phyloP scores from a whole-genome alignment of 2,797 vertebrate species.

The Protonibea diacanthus region DNA sequence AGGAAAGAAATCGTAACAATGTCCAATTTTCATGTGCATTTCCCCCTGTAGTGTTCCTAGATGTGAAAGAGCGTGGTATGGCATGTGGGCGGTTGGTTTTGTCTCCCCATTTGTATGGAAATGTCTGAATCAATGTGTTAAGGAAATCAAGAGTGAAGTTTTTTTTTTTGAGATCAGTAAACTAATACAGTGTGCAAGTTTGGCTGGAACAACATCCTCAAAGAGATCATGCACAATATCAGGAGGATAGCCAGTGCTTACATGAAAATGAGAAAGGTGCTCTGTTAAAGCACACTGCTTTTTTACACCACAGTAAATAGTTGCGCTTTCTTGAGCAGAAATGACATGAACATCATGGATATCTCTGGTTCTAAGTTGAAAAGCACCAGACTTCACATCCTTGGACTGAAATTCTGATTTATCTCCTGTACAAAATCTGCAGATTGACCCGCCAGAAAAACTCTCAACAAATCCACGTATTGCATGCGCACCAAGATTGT shows the following conservation, averaged over 20 bases:
- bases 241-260: slow-evolving; percentile 36
- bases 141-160: slow-evolving; percentile 22
- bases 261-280: slow-evolving; percentile 37
- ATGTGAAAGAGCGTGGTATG: slow-evolving; percentile 1
- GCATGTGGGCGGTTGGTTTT: slow-evolving; percentile 26
- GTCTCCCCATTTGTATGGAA: slow-evolving; percentile 38
- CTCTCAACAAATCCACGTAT: slow-evolving; percentile 24
- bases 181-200: slow-evolving; percentile 30
- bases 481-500: slow-evolving; percentile 26
- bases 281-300: slow-evolving; percentile 15
- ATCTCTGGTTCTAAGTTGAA: slow-evolving; percentile 21
- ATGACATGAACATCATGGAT: slow-evolving; percentile 7
- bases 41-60: slow-evolving; percentile 18
- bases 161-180: slow-evolving; percentile 37
- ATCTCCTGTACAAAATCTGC: slow-evolving; percentile 24
- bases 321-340: slow-evolving; percentile 16
- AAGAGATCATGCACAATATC: slow-evolving; percentile 33
- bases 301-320: slow-evolving; percentile 33
- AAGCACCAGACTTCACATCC: slow-evolving; percentile 22
- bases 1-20: slow-evolving; percentile 31
- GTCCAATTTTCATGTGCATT: slow-evolving; percentile 36
- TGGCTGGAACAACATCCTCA: slow-evolving; percentile 23
- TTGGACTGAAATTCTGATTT: slow-evolving; percentile 27
- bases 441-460: slow-evolving; percentile 1
- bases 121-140: slow-evolving; percentile 34